Conservation (phyloP, 2,797 vertebrate species). For the Echiichthys vipera region DNA sequence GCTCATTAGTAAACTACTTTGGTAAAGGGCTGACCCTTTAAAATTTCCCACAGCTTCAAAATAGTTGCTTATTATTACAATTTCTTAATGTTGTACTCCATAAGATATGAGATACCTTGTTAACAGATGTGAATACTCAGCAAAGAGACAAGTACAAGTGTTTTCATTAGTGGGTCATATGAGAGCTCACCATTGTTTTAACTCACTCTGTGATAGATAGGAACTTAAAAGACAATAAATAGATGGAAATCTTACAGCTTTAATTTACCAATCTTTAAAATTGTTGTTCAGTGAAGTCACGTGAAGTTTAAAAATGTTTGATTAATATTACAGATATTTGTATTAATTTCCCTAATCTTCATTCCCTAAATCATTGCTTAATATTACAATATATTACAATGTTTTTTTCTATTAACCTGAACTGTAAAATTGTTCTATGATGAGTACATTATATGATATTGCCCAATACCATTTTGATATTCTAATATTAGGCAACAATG, state of each 20-base stretch:
- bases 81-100: too few species aligned
- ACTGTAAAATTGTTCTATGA: neutral
- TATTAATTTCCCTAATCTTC: too few species aligned
- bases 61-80: neutral
- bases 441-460: neutral
- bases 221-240: too few species aligned
- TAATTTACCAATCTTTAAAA: too few species aligned
- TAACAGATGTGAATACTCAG: too few species aligned
- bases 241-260: too few species aligned
- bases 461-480: neutral
- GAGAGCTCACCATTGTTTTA: too few species aligned
- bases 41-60: neutral
- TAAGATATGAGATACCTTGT: too few species aligned
- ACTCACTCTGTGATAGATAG: too few species aligned
- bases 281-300: too few species aligned
- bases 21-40: neutral
- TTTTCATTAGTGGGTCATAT: too few species aligned
- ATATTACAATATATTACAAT: neutral
- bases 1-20: neutral
- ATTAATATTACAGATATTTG: neutral
- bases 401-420: neutral
- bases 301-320: neutral
- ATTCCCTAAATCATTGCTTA: neutral
- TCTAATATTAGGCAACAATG: neutral
- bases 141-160: too few species aligned